Base-by-base conservation (phyloP, 2,888 invertebrate genomes). In the Boloria euphrosyne region DNA sequence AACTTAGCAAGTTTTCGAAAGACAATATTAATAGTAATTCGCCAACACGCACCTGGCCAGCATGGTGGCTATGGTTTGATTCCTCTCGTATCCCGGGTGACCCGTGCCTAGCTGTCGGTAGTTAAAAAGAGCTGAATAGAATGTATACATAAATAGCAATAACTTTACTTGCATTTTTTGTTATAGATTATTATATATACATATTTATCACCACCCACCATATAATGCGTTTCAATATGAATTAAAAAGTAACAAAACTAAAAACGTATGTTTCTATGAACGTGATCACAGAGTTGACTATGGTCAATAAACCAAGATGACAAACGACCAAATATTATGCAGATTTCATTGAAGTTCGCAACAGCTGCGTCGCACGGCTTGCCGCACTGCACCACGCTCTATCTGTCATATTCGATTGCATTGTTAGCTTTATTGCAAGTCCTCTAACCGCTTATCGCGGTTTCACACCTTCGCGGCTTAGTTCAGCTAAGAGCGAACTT, bases 361-460 rank as follows among this genome's bases (percentile, higher is more conserved):
- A 74, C 80, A 79, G 74, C 74, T 77, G 77, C 67, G 68, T 70
- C 69, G 73, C 76, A 76, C 60, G 58, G 44, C 80, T 76, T 78
- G 76, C 70, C 75, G 76, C 72, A 78, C 47, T 69, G 64, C 64
- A 67, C 53, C 67, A 69, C 62, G 55, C 53, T 57, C 57, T 38
- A 62, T 54, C 43, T 52, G 46, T 58, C 59, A 67, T 66, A 65
- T 66, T 65, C 58, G 59, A 64, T 38, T 49, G 47, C 59, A 59
- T 59, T 59, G 59, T 59, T 49, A 49, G 59, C 31, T 59, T 59
- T 59, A 49, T 38, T 49, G 49, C 31, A 49, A 59, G 49, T 38
- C 49, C 49, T 59, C 50, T 59, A 47, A 62, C 27, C 47, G 31
- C 44, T 59, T 59, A 59, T 59, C 59, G 59, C 38, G 31, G 59